These are phyloP conservation scores for Apodemus sylvaticus DNA, from an alignment of 2,113 vertebrate genomes.

Conservation along the genomic window DNA sequence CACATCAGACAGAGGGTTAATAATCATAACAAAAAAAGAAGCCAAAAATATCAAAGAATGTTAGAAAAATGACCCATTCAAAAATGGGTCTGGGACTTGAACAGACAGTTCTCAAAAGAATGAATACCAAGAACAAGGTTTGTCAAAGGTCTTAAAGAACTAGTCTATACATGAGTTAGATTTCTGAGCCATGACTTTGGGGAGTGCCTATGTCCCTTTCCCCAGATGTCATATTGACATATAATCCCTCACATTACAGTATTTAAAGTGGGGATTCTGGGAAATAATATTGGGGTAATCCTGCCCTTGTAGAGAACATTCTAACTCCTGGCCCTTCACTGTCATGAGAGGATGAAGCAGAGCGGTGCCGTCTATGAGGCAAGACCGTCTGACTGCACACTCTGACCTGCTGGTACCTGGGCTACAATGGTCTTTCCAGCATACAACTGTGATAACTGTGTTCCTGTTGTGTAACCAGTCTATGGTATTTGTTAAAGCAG, in stretches of 20 bases:
- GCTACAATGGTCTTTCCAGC: background rate
- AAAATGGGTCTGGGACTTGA: background rate
- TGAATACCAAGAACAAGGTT: background rate
- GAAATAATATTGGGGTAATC: background rate
- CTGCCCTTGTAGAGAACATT: background rate
- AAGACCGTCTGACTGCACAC: background rate
- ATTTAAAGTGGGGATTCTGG: background rate
- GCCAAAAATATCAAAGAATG: background rate
- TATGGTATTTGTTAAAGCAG: background rate
- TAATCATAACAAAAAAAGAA: background rate
- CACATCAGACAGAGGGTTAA: background rate
- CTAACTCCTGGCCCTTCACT: no score
- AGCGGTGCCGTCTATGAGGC: background rate
- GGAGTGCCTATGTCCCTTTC: background rate
- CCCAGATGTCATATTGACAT: background rate
- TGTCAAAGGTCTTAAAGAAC: conserved; percentile 8
- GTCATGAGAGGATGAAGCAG: background rate
- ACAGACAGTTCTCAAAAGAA: background rate
- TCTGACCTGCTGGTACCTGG: background rate
- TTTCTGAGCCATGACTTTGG: background rate
- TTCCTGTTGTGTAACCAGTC: background rate
- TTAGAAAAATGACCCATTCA: background rate
- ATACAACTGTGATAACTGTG: background rate
- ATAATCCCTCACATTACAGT: background rate
- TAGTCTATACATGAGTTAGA: background rate